Evolutionary conservation across 2,888 invertebrate genomes (phyloP).

Genomic region (Chymomyza procnemis): DNA sequence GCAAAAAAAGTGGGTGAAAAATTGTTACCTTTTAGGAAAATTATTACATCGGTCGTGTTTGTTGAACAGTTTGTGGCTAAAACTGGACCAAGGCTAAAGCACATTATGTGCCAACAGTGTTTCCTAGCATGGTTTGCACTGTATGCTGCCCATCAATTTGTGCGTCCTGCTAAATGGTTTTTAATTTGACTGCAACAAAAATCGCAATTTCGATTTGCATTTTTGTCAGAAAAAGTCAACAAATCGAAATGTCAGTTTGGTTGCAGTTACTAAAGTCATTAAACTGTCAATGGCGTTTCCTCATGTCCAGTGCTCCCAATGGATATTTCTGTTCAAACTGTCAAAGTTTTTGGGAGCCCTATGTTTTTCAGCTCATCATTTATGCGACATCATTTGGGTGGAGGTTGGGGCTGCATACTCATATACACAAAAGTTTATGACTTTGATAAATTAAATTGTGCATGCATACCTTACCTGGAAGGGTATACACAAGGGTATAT

Average conservation of each 20-base stretch:
- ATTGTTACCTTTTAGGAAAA: slow-evolving; percentile 13
- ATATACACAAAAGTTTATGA: slow-evolving; percentile 63
- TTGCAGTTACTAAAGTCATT: not conserved
- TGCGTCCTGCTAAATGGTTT: not conserved
- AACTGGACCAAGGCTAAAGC: not conserved
- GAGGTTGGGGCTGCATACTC: too few relatives aligned
- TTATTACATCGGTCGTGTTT: slow-evolving; percentile 53
- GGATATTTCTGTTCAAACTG: slow-evolving; percentile 1
- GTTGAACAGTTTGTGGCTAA: slow-evolving; percentile 32
- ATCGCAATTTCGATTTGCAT: not conserved
- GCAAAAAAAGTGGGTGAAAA: not conserved
- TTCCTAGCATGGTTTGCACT: too few relatives aligned
- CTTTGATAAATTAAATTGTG: slow-evolving; percentile 71
- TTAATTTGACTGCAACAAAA: not conserved
- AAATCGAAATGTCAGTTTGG: not conserved
- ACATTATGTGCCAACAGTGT: not conserved
- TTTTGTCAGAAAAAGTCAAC: not conserved
- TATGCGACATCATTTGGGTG: slow-evolving; percentile 50
- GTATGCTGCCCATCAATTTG: not conserved
- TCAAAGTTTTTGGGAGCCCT: slow-evolving; percentile 3
- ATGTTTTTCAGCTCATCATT: slow-evolving; percentile 36
- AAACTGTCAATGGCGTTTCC: not conserved
- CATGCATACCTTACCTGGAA: slow-evolving; percentile 27
- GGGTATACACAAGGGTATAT: slow-evolving; percentile 13
- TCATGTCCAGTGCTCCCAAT: not conserved